Percentiles rank a stretch among this genome's conserved stretches.
Evolutionary conservation across 2,888 invertebrate genomes (phyloP).

Genomic region (Xylocampa areola): DNA sequence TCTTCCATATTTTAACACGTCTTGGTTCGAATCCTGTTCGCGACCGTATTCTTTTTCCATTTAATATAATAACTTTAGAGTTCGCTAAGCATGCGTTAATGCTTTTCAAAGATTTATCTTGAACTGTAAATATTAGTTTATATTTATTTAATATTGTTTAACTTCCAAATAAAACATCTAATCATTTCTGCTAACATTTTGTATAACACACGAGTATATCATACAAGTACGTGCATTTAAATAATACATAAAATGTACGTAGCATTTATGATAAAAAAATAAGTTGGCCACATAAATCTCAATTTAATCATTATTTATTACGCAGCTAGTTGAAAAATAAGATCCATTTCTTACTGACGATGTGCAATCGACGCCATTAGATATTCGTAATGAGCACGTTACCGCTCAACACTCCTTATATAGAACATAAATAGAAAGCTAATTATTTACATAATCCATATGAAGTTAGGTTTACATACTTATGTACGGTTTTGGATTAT

Average conservation of each 20-base stretch:
- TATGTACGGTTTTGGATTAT: slow-evolving; percentile 32
- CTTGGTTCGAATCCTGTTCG: no score
- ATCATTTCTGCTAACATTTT: no score
- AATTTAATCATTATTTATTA: slow-evolving; percentile 35
- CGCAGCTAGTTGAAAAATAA: slow-evolving; percentile 20
- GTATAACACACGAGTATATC: no score
- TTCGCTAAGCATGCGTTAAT: no score
- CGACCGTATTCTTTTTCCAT: no score
- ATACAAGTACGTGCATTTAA: neutral
- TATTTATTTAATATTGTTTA: no score
- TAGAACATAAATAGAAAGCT: slow-evolving; percentile 61
- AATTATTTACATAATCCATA: slow-evolving; percentile 61
- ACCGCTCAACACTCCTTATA: slow-evolving; percentile 44
- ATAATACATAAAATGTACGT: neutral
- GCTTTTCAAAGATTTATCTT: no score
- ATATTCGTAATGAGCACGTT: slow-evolving; percentile 56
- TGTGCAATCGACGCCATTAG: slow-evolving; percentile 47
- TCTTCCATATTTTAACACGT: no score
- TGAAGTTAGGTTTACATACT: slow-evolving; percentile 42
- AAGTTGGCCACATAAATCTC: slow-evolving; percentile 21
- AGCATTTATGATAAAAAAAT: neutral
- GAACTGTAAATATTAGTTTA: no score
- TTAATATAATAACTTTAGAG: no score
- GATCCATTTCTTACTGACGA: slow-evolving; percentile 35
- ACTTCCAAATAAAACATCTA: no score